Base-by-base conservation (phyloP, 2,888 invertebrate species). In the Caenorhabditis becei region DNA sequence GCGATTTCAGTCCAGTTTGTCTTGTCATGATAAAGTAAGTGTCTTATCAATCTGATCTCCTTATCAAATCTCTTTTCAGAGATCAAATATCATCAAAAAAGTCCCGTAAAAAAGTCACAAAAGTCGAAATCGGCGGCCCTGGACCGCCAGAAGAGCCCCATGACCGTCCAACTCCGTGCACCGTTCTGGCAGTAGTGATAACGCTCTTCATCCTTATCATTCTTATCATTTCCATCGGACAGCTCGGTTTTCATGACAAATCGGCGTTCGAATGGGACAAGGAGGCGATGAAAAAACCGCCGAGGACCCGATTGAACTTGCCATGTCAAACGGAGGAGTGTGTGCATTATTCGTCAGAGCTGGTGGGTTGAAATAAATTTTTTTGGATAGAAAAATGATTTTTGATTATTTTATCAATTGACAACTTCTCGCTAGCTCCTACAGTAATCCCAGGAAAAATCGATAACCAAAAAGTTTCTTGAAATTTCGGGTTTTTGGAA, bases 151-250 rank as follows among this genome's bases (percentile, higher is more conserved):
- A 71, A 56, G 71, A 71, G 18, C 62, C 28, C 41, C 54, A 35
- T 2, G 53, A 20, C 23, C 49, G 74, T 0, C 74, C 74, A 7
- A 44, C 58, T 23, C 59, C 74, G 24, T 74, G 74, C 41, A 66
- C 59, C 0, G 74, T 74, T 14, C 32, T 74, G 2, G 66, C 66
- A 14, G 58, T 74, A 26, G 49, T 47, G n/a, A 35, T 51, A n/a
- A 65, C 65, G 0, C 74, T 74, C n/a, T 65, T 74, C 44, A 26
- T 74, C 24, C 53, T 74, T 5, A 51, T 74, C 23, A n/a, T 74
- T 16, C 37, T 74, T 24, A 74, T 74, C 14, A n/a, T 66, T n/a
- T 35, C 51, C 18, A 37, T 74, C 20, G 74, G 74, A 65, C 28
- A 65, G 26, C 28, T 74, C 7, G 74, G 74, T 16, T 41, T 74